Evolutionary conservation across 1,140 invertebrate genomes (phyloP).

Genomic region (Microplitis mediator): DNA sequence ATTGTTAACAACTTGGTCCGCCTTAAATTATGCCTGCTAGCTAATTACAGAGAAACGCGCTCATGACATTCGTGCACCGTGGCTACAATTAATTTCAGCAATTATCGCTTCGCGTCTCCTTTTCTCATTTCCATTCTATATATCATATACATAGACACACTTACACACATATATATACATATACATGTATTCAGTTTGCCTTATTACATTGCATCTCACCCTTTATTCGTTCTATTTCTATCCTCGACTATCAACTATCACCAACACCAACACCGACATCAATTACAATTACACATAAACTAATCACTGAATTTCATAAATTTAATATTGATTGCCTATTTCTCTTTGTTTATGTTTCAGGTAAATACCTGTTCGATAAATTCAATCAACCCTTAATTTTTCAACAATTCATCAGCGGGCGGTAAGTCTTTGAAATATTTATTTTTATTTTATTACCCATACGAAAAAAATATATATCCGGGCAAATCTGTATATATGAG

Average conservation of each 20-base stretch:
- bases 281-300: neutral
- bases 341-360: conserved; percentile 43
- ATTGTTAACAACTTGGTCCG: conserved; percentile 55
- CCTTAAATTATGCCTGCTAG: conserved; percentile 56
- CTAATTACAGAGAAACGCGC: conserved; percentile 54
- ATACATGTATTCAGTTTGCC: neutral
- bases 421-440: too few relatives aligned
- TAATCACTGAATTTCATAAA: neutral
- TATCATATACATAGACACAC: neutral
- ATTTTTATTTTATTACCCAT: too few relatives aligned
- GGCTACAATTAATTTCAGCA: conserved; percentile 60
- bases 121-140: conserved; percentile 21
- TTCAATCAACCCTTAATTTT: too few relatives aligned
- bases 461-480: too few relatives aligned
- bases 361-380: conserved; percentile 43
- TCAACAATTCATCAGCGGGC: too few relatives aligned
- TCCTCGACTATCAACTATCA: too few relatives aligned
- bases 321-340: neutral
- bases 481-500: too few relatives aligned
- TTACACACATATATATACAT: neutral
- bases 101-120: conserved; percentile 45
- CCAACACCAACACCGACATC: neutral
- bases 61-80: conserved; percentile 53
- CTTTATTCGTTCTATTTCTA: neutral
- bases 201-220: neutral